Conservation (phyloP, 2,113 vertebrate species). For the Pongo abelii region DNA sequence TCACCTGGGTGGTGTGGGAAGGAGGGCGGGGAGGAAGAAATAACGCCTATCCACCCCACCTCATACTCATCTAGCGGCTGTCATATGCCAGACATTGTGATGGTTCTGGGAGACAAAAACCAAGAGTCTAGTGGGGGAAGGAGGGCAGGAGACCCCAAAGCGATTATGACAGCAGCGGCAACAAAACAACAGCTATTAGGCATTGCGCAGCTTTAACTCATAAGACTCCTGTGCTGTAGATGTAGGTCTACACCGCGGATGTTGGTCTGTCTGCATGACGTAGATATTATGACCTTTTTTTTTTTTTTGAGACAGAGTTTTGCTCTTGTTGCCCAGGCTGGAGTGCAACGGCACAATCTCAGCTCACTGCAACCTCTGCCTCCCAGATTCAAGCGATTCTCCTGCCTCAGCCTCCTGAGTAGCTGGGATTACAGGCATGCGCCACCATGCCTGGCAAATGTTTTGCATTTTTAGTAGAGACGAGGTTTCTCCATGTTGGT, state of each 20-base stretch:
- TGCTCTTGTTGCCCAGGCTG: too few relatives aligned
- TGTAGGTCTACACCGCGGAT: accelerated
- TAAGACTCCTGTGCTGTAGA: accelerated
- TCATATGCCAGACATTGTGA: accelerated
- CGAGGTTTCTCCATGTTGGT: too few relatives aligned
- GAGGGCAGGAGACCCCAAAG: not conserved
- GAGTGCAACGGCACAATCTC: too few relatives aligned
- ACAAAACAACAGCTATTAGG: accelerated
- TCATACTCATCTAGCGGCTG: accelerated
- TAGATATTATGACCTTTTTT: accelerated
- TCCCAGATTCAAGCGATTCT: too few relatives aligned
- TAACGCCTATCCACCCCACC: not conserved
- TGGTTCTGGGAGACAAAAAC: not conserved
- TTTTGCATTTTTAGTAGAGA: too few relatives aligned
- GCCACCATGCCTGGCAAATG: too few relatives aligned
- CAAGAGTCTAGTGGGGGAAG: not conserved
- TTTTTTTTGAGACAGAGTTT: too few relatives aligned
- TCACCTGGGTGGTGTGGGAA: not conserved
- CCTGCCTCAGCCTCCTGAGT: too few relatives aligned
- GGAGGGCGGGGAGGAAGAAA: not conserved
- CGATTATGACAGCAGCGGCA: too few relatives aligned
- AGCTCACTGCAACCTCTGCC: too few relatives aligned
- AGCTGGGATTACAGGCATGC: too few relatives aligned
- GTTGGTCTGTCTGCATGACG: accelerated
- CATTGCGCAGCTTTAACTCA: not conserved